Base-by-base conservation (phyloP, 2,888 invertebrate genomes). In the Dryobotodes eremita region DNA sequence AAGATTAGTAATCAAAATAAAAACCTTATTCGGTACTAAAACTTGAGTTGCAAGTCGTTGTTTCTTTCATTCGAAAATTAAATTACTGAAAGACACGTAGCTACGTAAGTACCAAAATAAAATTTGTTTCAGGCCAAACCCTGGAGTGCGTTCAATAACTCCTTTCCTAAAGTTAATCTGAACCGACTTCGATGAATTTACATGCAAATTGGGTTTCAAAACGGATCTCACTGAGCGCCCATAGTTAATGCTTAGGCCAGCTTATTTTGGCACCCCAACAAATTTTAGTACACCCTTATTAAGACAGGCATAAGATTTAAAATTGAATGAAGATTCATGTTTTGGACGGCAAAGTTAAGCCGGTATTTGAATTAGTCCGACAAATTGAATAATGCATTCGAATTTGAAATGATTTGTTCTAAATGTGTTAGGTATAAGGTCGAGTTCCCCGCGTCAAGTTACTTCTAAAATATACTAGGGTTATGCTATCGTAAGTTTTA, bases 141-240 rank as follows among this genome's bases (percentile, higher is more conserved):
- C 89, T 86, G 88, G 87, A 90, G 74, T 83, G 81, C 83, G 90
- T 92, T 93, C 90, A 89, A 92, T 89, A 93, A 93, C 93, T 93
- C 89, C 91, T 89, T 92, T 88, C 88, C 90, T 88, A 87, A 94
- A 95, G 94, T 95, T 94, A 94, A 95, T 95, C 94, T 92, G 91
- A 90, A 92, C 92, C 91, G 95, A 95, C 94, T 95, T 95, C 93
- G 92, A 92, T 92, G 93, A 94, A 96, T 96, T 96, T 95, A 94
- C 95, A 96, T 96, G 95, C 94, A 96, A 95, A 96, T 96, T 95
- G 96, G 94, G 94, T 95, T 94, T 94, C 92, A 90, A 91, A 95
- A 94, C 93, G 93, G 94, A 95, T 94, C 92, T 91, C 91, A 91
- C 91, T 93, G 92, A 94, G 93, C 94, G 92, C 91, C 93, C 93